These are phyloP conservation scores for Remorina albescens DNA, from an alignment of 2,797 vertebrate species.

Conservation along the genomic window DNA sequence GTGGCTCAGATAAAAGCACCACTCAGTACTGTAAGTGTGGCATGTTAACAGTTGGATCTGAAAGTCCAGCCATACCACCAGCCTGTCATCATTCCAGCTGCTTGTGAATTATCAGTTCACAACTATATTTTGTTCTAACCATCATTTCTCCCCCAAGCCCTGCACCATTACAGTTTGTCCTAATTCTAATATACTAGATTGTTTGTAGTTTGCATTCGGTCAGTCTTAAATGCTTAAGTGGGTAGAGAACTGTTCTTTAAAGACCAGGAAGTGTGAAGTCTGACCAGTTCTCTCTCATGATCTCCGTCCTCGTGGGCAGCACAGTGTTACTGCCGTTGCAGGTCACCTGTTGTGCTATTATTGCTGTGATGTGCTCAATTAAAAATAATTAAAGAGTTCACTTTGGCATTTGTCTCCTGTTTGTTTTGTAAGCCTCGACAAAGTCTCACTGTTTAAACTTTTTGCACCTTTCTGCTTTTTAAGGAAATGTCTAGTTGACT, in stretches of 20 bases:
- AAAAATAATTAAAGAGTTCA: conserved; percentile 65
- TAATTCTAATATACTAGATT: conserved; percentile 6
- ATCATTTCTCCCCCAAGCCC: conserved; percentile 13
- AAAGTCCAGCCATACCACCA: background rate
- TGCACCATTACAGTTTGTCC: conserved; percentile 40
- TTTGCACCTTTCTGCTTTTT: too few species aligned
- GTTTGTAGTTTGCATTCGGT: conserved; percentile 13
- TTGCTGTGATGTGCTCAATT: conserved; percentile 71
- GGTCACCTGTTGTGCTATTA: conserved; percentile 48
- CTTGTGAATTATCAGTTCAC: background rate
- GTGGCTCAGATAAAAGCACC: conserved; percentile 7
- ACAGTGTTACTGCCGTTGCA: conserved; percentile 27
- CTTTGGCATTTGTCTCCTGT: background rate
- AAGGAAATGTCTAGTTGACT: too few species aligned
- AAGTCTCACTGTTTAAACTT: background rate
- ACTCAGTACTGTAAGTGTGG: conserved; percentile 26
- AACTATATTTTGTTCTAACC: background rate
- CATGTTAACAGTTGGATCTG: background rate
- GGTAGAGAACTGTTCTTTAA: background rate
- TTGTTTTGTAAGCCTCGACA: background rate
- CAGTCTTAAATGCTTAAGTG: conserved; percentile 4
- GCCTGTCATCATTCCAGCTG: background rate
- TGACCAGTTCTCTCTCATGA: conserved; percentile 15
- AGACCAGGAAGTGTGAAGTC: background rate
- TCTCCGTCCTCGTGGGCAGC: conserved; percentile 8